These are phyloP conservation scores for Hippolais icterina DNA, from an alignment of 2,113 vertebrate genomes.

Conservation along the genomic window DNA sequence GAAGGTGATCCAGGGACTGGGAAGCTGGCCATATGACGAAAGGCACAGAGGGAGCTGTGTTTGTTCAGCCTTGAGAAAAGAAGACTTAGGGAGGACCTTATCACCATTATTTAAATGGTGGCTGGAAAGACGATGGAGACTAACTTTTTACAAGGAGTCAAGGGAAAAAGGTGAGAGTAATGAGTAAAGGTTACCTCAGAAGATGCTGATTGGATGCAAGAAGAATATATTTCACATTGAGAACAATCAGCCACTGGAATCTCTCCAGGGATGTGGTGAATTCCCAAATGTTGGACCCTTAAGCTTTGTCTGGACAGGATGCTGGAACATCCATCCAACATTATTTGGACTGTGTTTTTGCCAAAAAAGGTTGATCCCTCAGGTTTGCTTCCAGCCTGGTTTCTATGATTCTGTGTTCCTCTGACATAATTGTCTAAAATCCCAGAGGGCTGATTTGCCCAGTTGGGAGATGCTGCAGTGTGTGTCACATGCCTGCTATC, in stretches of 20 bases:
- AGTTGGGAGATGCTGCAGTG: rapidly evolving
- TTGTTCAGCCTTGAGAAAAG: neutral
- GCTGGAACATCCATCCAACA: neutral
- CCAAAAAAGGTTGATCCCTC: neutral
- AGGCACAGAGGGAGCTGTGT: neutral
- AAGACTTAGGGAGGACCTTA: neutral
- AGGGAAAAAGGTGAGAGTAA: neutral
- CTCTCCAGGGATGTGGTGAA: neutral
- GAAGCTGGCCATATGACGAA: neutral
- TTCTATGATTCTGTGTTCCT: neutral
- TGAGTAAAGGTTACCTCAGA: neutral
- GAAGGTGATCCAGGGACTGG: neutral
- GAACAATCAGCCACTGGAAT: neutral
- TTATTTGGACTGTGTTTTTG: neutral
- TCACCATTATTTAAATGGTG: neutral
- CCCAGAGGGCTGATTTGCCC: neutral
- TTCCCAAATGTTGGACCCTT: neutral
- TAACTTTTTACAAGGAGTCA: neutral
- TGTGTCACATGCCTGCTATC: neutral
- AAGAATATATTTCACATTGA: neutral
- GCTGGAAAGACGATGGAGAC: neutral
- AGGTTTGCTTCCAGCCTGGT: neutral
- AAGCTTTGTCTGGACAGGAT: neutral
- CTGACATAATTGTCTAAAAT: neutral
- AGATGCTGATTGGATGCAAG: neutral